phyloP scores from a whole-genome alignment of 2,888 invertebrate species.

The Lasioglossum marginatum region DNA sequence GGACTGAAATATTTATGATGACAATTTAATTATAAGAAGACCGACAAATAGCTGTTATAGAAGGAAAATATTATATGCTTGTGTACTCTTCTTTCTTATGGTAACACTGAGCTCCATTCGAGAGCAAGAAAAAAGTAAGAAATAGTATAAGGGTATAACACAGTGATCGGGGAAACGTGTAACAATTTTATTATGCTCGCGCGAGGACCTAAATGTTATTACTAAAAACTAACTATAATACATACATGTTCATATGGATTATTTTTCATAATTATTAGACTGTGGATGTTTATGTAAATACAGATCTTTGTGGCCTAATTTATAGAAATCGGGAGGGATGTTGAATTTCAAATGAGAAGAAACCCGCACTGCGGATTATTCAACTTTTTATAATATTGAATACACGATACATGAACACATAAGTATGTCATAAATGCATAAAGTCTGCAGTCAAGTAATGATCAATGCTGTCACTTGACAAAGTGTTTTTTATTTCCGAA shows the following conservation, averaged over 20 bases:
- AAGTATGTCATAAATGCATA: neutral
- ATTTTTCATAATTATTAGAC: constrained; percentile 5
- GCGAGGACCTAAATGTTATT: neutral
- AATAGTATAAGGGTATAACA: neutral
- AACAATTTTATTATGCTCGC: neutral
- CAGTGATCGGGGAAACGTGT: neutral
- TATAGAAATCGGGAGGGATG: neutral
- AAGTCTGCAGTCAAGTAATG: constrained; percentile 2
- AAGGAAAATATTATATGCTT: neutral
- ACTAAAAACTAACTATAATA: neutral
- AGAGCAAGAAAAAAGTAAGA: neutral
- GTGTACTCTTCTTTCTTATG: neutral
- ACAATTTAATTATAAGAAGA: neutral
- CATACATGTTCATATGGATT: constrained; percentile 9
- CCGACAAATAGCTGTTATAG: neutral
- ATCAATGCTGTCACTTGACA: constrained; percentile 1
- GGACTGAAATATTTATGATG: neutral
- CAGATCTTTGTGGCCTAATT: neutral
- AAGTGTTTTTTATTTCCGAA: constrained; percentile 15
- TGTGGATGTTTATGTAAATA: neutral
- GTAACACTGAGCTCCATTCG: neutral
- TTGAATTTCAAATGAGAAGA: neutral
- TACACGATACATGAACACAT: neutral
- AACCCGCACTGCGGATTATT: neutral
- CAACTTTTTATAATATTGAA: neutral